Conservation (phyloP, 2,888 invertebrate genomes). For the Philonicus albiceps region DNA sequence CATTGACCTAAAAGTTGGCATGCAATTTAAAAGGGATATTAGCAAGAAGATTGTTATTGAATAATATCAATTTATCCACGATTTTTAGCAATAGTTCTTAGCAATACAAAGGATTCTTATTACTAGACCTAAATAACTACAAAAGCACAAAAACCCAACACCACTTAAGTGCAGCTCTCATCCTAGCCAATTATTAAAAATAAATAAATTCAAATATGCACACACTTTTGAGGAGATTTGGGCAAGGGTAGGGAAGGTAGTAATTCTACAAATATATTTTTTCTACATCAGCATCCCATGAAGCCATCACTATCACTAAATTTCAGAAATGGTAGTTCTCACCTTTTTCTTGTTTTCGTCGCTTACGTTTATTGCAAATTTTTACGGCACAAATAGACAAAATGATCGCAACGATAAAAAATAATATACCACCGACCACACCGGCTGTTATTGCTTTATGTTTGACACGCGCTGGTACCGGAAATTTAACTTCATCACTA, state of each 20-base stretch:
- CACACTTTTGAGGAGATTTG: neutral
- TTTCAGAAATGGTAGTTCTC: slow-evolving; percentile 57
- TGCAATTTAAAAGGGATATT: neutral
- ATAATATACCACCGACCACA: slow-evolving; percentile 94
- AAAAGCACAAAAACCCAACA: slow-evolving; percentile 31
- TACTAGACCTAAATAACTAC: neutral
- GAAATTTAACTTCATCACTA: slow-evolving; percentile 87
- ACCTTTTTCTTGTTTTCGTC: slow-evolving; percentile 98
- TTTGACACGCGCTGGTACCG: slow-evolving; percentile 89
- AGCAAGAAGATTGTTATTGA: neutral
- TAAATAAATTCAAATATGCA: neutral
- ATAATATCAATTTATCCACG: neutral
- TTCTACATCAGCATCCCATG: slow-evolving; percentile 52
- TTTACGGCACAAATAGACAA: slow-evolving; percentile 97
- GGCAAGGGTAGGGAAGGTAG: neutral
- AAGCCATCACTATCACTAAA: slow-evolving; percentile 44
- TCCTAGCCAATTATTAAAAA: neutral
- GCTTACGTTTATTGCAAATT: slow-evolving; percentile 96
- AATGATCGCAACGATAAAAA: slow-evolving; percentile 97
- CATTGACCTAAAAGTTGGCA: neutral
- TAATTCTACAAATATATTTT: neutral
- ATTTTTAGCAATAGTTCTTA: neutral
- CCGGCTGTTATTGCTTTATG: slow-evolving; percentile 97
- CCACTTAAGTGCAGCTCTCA: slow-evolving; percentile 13
- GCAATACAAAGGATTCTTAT: neutral